A percentile compares a stretch with the other conserved stretches of the same genome.
Evolutionary conservation across 1,140 invertebrate genomes (phyloP).

Genomic region (Papilio polytes): DNA sequence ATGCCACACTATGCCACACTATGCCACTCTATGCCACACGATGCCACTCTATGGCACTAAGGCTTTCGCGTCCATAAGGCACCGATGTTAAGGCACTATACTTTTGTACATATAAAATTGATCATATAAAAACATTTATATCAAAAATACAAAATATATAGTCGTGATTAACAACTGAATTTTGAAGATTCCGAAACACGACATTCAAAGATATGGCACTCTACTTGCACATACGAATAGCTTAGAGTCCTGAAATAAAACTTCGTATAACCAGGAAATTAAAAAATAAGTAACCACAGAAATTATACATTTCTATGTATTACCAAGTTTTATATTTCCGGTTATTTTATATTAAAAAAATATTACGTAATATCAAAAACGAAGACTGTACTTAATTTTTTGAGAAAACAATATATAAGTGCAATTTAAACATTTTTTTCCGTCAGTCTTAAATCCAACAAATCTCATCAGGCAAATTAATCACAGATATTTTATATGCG

Average conservation of each 20-base stretch:
- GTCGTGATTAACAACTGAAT: neutral
- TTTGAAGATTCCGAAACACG: conserved; percentile 16
- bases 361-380: neutral
- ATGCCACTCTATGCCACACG: conserved; percentile 63
- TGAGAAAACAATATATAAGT: neutral
- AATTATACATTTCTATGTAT: no score
- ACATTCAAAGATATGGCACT: conserved; percentile 62
- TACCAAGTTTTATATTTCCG: no score
- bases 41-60: conserved; percentile 68
- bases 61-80: conserved; percentile 55
- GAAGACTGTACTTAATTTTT: conserved; percentile 8
- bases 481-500: conserved; percentile 65
- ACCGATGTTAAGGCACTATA: conserved; percentile 73
- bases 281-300: no score
- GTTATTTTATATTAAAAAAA: neutral
- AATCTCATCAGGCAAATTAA: conserved; percentile 79
- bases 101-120: conserved; percentile 54
- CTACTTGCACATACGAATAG: conserved; percentile 64
- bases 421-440: conserved; percentile 54
- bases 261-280: neutral
- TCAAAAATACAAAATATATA: conserved; percentile 41
- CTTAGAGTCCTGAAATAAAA: conserved; percentile 46
- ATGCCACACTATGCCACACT: conserved; percentile 67
- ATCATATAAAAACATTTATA: conserved; percentile 44
- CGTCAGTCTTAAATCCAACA: conserved; percentile 78